Evolutionary conservation across 1,140 invertebrate genomes (phyloP).

Genomic region (Drosophila novamexicana): DNA sequence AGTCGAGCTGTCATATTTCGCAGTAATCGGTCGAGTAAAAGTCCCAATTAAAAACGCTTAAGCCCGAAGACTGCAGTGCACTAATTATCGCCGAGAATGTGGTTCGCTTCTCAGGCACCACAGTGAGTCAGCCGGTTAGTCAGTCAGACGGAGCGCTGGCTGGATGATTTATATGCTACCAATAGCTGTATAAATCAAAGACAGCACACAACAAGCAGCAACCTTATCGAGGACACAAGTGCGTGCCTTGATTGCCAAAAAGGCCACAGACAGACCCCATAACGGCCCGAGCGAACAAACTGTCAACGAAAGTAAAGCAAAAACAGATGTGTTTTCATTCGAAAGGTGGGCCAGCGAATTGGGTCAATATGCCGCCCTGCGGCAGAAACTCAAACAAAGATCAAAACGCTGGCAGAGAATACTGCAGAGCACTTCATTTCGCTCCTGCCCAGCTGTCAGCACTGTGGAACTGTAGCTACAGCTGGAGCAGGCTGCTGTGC

Average conservation of each 20-base stretch:
- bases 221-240: conserved; percentile 79
- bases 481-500: conserved; percentile 34
- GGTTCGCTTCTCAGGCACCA: conserved; percentile 15
- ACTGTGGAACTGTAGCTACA: conserved; percentile 7
- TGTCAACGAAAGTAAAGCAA: conserved; percentile 79
- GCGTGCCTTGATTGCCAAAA: conserved; percentile 71
- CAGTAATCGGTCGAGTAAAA: conserved; percentile 68
- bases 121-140: conserved; percentile 32
- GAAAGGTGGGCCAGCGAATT: conserved; percentile 63
- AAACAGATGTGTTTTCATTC: conserved; percentile 61
- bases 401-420: conserved; percentile 13
- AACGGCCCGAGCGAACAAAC: conserved; percentile 36
- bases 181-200: conserved; percentile 69
- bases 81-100: conserved; percentile 68
- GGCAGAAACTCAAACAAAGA: conserved; percentile 39
- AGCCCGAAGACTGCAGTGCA: conserved; percentile 41
- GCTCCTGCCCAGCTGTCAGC: conserved; percentile 43
- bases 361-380: conserved; percentile 73
- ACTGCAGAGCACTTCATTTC: conserved; percentile 51
- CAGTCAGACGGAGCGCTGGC: conserved; percentile 37
- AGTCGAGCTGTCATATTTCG: conserved; percentile 69
- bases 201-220: conserved; percentile 31
- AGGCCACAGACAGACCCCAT: neutral
- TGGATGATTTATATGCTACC: conserved; percentile 67
- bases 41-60: conserved; percentile 73